A percentile compares a stretch with the other conserved stretches of the same genome.
phyloP scores from a whole-genome alignment of 2,797 vertebrate genomes.

The Ptychadena robeensis region DNA sequence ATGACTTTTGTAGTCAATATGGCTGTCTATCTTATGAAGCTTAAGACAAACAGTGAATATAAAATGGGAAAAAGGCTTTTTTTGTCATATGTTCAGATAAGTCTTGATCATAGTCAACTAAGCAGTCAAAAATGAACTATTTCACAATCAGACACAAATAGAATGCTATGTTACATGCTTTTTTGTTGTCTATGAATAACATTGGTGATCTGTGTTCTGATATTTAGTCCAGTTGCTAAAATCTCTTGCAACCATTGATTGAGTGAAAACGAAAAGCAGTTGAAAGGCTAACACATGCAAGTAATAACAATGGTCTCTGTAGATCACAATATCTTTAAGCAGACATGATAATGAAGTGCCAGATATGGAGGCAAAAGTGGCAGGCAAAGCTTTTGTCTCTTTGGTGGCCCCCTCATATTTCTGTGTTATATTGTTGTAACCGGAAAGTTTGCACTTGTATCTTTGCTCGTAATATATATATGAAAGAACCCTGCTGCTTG shows the following conservation, averaged over 20 bases:
- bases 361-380: slow-evolving; percentile 84
- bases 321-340: slow-evolving; percentile 90
- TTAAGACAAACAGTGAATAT: slow-evolving; percentile 1
- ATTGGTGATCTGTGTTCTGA: slow-evolving; percentile 70
- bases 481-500: slow-evolving; percentile 70
- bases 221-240: slow-evolving; percentile 74
- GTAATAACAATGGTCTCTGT: slow-evolving; percentile 86
- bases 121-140: slow-evolving; percentile 70
- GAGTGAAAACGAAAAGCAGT: slow-evolving; percentile 76
- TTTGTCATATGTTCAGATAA: slow-evolving; percentile 64
- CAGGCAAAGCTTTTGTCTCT: slow-evolving; percentile 81
- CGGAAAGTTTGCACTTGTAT: slow-evolving; percentile 71
- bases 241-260: slow-evolving; percentile 75
- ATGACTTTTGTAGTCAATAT: slow-evolving; percentile 1
- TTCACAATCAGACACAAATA: slow-evolving; percentile 74
- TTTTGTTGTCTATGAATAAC: slow-evolving; percentile 70
- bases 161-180: slow-evolving; percentile 74
- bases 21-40: slow-evolving; percentile 8
- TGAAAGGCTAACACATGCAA: slow-evolving; percentile 87
- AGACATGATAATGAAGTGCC: slow-evolving; percentile 82
- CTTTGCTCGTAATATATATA: slow-evolving; percentile 64
- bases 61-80: slow-evolving; percentile 49
- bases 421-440: slow-evolving; percentile 68
- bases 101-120: slow-evolving; percentile 69
- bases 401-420: slow-evolving; percentile 80